phyloP scores from a whole-genome alignment of 2,797 vertebrate species.

The Denticeps clupeoides region DNA sequence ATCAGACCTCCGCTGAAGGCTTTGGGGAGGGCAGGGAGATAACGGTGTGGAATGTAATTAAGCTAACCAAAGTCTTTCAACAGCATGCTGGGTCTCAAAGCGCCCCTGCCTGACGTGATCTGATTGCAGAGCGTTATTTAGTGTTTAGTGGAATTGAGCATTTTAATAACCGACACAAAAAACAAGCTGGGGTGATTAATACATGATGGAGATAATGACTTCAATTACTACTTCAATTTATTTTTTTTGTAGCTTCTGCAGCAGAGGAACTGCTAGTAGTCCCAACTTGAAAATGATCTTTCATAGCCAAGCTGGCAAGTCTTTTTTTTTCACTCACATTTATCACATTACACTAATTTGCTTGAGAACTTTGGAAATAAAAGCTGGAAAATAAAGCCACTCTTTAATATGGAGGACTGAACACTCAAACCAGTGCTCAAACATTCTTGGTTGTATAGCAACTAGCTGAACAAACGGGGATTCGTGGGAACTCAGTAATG shows the following conservation, averaged over 20 bases:
- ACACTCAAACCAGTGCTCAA: neutral
- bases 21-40: conserved; percentile 6
- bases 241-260: neutral
- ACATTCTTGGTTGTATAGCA: neutral
- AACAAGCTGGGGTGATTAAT: neutral
- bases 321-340: too few relatives aligned
- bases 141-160: neutral
- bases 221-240: neutral
- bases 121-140: conserved; percentile 2
- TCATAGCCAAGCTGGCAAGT: too few relatives aligned
- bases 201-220: neutral
- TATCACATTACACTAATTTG: too few relatives aligned
- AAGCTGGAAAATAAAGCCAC: too few relatives aligned
- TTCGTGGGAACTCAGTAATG: neutral
- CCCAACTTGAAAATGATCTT: neutral
- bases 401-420: neutral
- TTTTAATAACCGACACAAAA: too few relatives aligned
- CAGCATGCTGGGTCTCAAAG: neutral
- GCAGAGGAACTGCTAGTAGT: neutral
- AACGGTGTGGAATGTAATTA: conserved; percentile 16
- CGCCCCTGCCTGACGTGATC: conserved; percentile 3
- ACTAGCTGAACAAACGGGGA: conserved; percentile 1
- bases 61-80: conserved; percentile 1
- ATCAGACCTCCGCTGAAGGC: conserved; percentile 7
- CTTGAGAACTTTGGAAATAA: too few relatives aligned